Evolutionary conservation across 2,113 vertebrate species (phyloP).

Genomic region (Chiloscyllium plagiosum): DNA sequence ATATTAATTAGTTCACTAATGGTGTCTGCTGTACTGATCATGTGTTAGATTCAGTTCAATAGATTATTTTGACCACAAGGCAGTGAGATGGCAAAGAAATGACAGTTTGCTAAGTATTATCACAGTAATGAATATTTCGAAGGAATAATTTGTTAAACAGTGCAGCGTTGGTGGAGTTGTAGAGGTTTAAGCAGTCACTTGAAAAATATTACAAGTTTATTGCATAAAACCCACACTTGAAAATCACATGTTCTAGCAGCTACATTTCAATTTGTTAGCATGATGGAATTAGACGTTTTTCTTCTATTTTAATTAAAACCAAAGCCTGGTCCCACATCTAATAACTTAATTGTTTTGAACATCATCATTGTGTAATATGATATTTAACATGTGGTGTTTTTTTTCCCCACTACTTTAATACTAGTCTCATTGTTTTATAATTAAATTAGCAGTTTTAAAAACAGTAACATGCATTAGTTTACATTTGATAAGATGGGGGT

Average conservation of each 20-base stretch:
- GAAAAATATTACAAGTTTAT: background rate
- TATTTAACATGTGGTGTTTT: too few species aligned
- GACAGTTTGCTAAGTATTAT: background rate
- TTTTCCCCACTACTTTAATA: background rate
- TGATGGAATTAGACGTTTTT: background rate
- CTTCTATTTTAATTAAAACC: background rate
- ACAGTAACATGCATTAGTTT: background rate
- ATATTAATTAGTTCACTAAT: background rate
- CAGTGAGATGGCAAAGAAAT: too few species aligned
- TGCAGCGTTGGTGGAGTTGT: background rate
- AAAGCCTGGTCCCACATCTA: background rate
- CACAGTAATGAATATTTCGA: background rate
- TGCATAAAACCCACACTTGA: background rate
- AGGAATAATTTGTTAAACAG: background rate
- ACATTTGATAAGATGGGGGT: background rate
- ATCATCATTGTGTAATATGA: background rate
- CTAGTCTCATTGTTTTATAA: background rate
- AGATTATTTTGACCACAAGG: background rate
- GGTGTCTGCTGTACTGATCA: background rate
- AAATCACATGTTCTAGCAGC: background rate
- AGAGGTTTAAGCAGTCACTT: background rate
- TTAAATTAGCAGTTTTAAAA: background rate
- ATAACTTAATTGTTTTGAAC: background rate
- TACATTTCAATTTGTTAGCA: background rate
- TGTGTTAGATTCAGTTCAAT: background rate